Base-by-base conservation (phyloP, 2,113 vertebrate genomes). In the Melanerpes aurifrons region DNA sequence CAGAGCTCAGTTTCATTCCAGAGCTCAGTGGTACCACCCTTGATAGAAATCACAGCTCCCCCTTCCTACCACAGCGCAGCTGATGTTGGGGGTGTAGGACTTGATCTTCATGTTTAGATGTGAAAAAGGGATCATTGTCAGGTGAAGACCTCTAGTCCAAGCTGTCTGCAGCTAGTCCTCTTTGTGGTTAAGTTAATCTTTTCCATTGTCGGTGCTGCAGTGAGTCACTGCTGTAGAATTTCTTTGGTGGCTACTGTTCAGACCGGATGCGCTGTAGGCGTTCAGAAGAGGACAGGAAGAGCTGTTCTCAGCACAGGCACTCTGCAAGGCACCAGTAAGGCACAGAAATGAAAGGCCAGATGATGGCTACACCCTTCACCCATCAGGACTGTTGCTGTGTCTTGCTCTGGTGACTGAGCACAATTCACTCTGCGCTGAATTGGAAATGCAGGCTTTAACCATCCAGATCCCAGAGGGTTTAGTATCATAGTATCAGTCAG, bases 151-250 rank as follows among this genome's bases (percentile, higher is more conserved):
- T 87, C 82, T 94, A 81, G 61, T 75, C 69, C 56, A 86, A 75
- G 57, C 37, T 79, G 67, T 3, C 82, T 82, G 50, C 59, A 80
- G 17, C 29, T 58, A 86, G 25, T 58, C 61, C 90, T 95, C 96
- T 95, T 92, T 94, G 94, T 92, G 86, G 84, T 90, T 72, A 85
- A 40, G 45, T 86, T 86, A 86, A 92, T 84, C 75, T 75, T 88
- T 78, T 93, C 76, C 89, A 95, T 96, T 96, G 97, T 93, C 94
- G 89, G 66, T 92, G 68, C 90, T 97, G 94, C 94, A 96, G 87
- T 98, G 97, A 98, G 95, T 98, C 98, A 98, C 71, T 20, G 2
- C 94, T 92, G 74, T 97, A 94, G 95, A 97, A 98, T 97, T 97
- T 96, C 95, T 97, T 98, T 89, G 96, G 96, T 94, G 94, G 97